A percentile compares a stretch with the other conserved stretches of the same genome.
Evolutionary conservation across 1,140 invertebrate species (phyloP).

Genomic region (Euglossa dilemma): DNA sequence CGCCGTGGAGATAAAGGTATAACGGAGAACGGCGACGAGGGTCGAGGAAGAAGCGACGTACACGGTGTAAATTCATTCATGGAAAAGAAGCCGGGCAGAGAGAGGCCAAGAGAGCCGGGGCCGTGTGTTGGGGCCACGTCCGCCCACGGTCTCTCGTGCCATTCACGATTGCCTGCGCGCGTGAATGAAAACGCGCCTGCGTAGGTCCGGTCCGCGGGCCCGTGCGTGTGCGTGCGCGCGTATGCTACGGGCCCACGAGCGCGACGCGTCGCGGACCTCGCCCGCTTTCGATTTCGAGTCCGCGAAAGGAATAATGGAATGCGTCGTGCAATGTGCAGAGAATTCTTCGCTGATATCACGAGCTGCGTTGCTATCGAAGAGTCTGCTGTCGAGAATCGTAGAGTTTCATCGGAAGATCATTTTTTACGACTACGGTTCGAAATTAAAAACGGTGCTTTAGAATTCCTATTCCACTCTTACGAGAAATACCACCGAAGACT

Average conservation of each 20-base stretch:
- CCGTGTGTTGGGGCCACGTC: slow-evolving; percentile 41
- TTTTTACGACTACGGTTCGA: too few species aligned
- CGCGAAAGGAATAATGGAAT: slow-evolving; percentile 30
- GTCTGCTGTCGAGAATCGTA: too few species aligned
- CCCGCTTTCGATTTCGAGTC: slow-evolving; percentile 23
- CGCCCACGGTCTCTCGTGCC: slow-evolving; percentile 67
- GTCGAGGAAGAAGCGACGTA: slow-evolving; percentile 30
- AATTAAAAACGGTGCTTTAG: too few species aligned
- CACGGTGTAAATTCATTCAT: slow-evolving; percentile 74
- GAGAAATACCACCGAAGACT: too few species aligned
- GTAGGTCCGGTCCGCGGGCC: slow-evolving; percentile 23
- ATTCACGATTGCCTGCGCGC: slow-evolving; percentile 64
- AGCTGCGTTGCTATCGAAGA: not conserved
- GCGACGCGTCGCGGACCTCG: not conserved
- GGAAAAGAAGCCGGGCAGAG: slow-evolving; percentile 63
- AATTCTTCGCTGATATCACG: not conserved
- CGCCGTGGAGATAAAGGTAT: not conserved
- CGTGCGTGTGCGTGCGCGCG: not conserved
- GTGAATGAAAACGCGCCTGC: slow-evolving; percentile 70
- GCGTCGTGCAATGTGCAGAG: not conserved
- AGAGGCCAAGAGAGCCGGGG: slow-evolving; percentile 32
- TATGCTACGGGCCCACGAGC: not conserved
- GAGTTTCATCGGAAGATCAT: too few species aligned
- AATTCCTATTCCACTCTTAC: too few species aligned
- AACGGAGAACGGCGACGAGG: slow-evolving; percentile 10